Conservation (phyloP, 2,113 vertebrate genomes). For the Laterallus jamaicensis region DNA sequence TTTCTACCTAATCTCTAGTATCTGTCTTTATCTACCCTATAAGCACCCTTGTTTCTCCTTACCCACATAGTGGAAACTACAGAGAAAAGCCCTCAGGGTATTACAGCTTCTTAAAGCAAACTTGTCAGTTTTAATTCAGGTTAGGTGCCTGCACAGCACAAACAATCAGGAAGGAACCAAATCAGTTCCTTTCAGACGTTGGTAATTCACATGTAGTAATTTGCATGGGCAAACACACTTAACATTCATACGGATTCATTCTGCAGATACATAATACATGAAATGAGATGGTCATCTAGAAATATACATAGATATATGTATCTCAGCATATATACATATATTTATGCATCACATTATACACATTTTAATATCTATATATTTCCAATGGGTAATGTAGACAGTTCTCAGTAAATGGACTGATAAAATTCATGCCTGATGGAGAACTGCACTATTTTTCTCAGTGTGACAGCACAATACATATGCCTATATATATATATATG, state of each 20-base stretch:
- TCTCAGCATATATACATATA: not conserved
- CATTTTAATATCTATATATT: not conserved
- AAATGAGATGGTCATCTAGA: constrained; percentile 55
- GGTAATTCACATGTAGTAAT: not conserved
- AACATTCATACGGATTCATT: not conserved
- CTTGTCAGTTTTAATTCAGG: constrained; percentile 56
- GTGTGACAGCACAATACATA: not conserved
- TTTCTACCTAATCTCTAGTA: not conserved
- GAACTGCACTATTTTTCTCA: not conserved
- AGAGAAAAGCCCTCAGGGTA: not conserved
- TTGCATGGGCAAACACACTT: not conserved
- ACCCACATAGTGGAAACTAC: not conserved
- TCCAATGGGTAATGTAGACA: not conserved
- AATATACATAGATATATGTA: constrained; percentile 13
- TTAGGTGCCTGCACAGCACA: not conserved
- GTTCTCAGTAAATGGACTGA: not conserved
- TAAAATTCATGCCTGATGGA: not conserved
- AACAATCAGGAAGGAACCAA: constrained; percentile 10
- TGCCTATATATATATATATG: not conserved
- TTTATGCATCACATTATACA: not conserved
- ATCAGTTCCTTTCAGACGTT: not conserved
- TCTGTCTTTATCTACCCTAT: not conserved
- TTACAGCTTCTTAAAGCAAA: constrained; percentile 44
- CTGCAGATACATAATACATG: not conserved
- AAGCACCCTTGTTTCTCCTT: not conserved